Evolutionary conservation across 2,113 vertebrate genomes (phyloP).

Genomic region (Campylomormyrus tamandua): DNA sequence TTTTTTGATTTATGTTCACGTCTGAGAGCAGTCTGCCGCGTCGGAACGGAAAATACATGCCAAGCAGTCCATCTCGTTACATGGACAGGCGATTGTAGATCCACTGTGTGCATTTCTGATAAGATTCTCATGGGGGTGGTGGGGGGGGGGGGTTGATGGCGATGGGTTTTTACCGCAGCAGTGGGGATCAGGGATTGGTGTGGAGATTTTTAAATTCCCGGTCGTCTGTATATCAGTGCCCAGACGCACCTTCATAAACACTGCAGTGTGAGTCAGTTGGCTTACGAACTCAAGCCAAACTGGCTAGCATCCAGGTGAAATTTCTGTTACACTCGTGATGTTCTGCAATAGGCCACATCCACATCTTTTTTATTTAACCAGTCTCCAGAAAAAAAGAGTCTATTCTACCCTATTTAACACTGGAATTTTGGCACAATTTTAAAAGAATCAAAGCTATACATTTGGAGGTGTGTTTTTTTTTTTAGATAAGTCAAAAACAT

Average conservation of each 20-base stretch:
- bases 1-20: slow-evolving; percentile 2
- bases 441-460: neutral
- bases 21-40: slow-evolving; percentile 13
- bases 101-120: neutral
- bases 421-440: neutral
- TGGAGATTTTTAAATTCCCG: neutral
- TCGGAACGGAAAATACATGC: neutral
- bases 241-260: neutral
- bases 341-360: neutral
- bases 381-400: neutral
- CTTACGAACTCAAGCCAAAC: neutral
- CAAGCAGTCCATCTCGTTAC: neutral
- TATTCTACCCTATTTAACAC: neutral
- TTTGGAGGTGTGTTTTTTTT: neutral
- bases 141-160: neutral
- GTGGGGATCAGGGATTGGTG: too few relatives aligned
- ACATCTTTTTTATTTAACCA: slow-evolving; percentile 8
- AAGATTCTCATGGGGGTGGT: neutral
- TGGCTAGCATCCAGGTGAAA: neutral
- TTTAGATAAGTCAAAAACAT: neutral
- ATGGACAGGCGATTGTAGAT: neutral
- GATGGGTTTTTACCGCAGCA: too few relatives aligned
- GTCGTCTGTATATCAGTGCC: neutral
- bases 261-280: neutral
- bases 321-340: neutral